Percentiles rank a stretch among this genome's conserved stretches.
Conservation (phyloP, 2,888 invertebrate genomes). For the Drosophila fulvimacula region DNA sequence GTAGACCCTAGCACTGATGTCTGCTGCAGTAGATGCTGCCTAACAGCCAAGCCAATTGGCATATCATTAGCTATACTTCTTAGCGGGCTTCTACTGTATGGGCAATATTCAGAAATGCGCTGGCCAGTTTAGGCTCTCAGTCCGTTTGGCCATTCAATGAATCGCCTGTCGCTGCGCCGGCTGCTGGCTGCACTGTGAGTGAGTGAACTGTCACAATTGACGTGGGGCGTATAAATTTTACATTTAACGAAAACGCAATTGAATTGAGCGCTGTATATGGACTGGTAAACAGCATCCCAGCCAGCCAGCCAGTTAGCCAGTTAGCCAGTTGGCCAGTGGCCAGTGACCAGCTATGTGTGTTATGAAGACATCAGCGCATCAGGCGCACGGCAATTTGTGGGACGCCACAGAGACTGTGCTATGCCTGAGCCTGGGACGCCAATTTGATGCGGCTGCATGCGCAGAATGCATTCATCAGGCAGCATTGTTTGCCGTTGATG, state of each 20-base stretch:
- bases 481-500: conserved; percentile 74
- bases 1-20: no score
- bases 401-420: conserved; percentile 63
- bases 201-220: conserved; percentile 82
- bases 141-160: conserved; percentile 60
- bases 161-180: conserved; percentile 32
- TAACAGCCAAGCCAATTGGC: background rate
- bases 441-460: conserved; percentile 66
- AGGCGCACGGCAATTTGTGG: conserved; percentile 77
- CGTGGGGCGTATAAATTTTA: conserved; percentile 82
- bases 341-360: conserved; percentile 44
- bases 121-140: conserved; percentile 47
- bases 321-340: conserved; percentile 25
- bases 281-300: conserved; percentile 41
- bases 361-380: conserved; percentile 75
- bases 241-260: conserved; percentile 80
- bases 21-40: background rate
- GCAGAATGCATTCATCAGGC: conserved; percentile 73
- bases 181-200: conserved; percentile 60
- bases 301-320: conserved; percentile 29
- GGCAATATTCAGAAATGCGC: conserved; percentile 58
- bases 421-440: conserved; percentile 40
- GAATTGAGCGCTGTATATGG: conserved; percentile 83
- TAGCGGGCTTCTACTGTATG: conserved; percentile 48
- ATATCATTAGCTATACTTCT: background rate